These are phyloP conservation scores for Electrophaes corylata DNA, from an alignment of 2,888 invertebrate genomes.

Conservation along the genomic window DNA sequence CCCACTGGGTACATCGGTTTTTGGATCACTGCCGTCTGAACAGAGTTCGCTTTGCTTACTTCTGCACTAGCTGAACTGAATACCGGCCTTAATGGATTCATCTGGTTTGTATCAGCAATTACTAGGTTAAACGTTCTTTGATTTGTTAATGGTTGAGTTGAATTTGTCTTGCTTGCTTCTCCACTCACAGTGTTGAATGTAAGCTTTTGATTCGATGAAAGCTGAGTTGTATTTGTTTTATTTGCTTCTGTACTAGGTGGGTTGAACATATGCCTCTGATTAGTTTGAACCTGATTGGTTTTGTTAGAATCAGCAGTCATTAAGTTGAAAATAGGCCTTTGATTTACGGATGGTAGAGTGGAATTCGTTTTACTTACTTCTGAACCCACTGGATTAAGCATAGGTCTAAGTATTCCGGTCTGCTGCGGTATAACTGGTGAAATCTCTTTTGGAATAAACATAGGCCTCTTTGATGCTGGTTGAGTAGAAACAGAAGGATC, in stretches of 20 bases:
- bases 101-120: constrained; percentile 44
- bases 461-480: constrained; percentile 43
- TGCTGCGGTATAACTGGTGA: constrained; percentile 1
- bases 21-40: background rate
- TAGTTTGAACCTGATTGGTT: constrained; percentile 37
- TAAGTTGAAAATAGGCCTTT: constrained; percentile 3
- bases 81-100: constrained; percentile 38
- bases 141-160: constrained; percentile 2
- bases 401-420: background rate
- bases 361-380: constrained; percentile 52
- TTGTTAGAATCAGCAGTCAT: constrained; percentile 45
- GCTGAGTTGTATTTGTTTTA: constrained; percentile 46
- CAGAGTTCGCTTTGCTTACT: constrained; percentile 43
- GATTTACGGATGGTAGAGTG: background rate
- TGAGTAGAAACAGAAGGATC: constrained; percentile 44
- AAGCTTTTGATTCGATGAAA: background rate
- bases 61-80: constrained; percentile 21
- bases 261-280: constrained; percentile 4
- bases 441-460: constrained; percentile 61
- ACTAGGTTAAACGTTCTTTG: constrained; percentile 5
- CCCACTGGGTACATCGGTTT: constrained; percentile 6
- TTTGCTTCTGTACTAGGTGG: constrained; percentile 33
- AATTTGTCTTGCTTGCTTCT: constrained; percentile 50
- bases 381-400: background rate
- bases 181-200: constrained; percentile 10